These are phyloP conservation scores for Mermis nigrescens DNA, from an alignment of 2,888 invertebrate genomes.

Conservation along the genomic window DNA sequence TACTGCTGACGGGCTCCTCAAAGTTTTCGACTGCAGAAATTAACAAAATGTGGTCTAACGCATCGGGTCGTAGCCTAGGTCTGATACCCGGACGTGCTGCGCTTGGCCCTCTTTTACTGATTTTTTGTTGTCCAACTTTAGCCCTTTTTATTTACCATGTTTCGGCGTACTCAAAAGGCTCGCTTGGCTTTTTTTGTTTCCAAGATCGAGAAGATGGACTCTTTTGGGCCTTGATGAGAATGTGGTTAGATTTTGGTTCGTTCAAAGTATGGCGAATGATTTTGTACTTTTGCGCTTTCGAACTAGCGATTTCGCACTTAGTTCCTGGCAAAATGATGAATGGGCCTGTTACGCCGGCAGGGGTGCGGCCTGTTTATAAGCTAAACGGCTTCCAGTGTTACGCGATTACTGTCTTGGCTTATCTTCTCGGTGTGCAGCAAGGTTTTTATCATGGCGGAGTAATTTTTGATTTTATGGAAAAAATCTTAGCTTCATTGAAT, in stretches of 20 bases:
- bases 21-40: neutral
- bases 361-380: conserved; percentile 1
- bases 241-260: neutral
- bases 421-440: neutral
- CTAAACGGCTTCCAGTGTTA: conserved; percentile 10
- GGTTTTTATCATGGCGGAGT: conserved; percentile 7
- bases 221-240: neutral
- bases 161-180: neutral
- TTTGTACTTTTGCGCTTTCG: neutral
- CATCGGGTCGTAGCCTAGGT: conserved; percentile 3
- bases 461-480: conserved; percentile 34
- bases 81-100: conserved; percentile 6
- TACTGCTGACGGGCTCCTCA: neutral
- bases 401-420: conserved; percentile 3
- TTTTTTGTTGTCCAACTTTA: neutral
- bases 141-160: neutral
- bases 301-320: conserved; percentile 1
- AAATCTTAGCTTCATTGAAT: conserved; percentile 37
- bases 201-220: neutral
- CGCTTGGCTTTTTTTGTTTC: neutral
- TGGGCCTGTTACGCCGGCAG: conserved; percentile 10
- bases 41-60: conserved; percentile 10
- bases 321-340: conserved; percentile 5
- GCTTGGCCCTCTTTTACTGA: conserved; percentile 9
- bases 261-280: conserved; percentile 3